Conservation (phyloP, 2,113 vertebrate species). For the Lipophrys pholis region DNA sequence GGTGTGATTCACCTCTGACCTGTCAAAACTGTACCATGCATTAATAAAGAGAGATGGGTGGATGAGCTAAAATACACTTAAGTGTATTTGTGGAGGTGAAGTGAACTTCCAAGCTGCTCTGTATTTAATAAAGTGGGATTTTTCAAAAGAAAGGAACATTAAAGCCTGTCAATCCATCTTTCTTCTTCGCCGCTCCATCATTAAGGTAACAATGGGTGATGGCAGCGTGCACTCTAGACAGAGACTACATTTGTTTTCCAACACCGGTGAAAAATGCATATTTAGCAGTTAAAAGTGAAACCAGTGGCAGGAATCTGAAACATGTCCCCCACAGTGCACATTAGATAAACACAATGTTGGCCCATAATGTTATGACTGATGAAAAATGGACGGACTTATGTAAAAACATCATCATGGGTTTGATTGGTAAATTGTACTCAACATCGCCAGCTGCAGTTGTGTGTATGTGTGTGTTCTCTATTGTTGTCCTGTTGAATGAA, state of each 20-base stretch:
- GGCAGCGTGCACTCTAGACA: no score
- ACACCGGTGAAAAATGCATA: no score
- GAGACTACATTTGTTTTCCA: no score
- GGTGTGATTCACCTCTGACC: not conserved
- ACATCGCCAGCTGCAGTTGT: not conserved
- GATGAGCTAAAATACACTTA: not conserved
- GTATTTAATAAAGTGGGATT: no score
- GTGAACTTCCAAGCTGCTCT: not conserved
- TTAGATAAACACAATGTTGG: not conserved
- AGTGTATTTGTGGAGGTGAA: not conserved
- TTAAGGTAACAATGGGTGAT: no score
- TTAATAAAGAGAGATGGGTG: no score
- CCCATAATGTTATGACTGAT: not conserved
- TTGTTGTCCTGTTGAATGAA: slow-evolving; percentile 21
- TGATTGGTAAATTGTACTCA: slow-evolving; percentile 8
- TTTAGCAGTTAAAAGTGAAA: no score
- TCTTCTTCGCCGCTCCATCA: no score
- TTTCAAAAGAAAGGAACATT: no score
- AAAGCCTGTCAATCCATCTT: no score
- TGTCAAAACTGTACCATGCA: not conserved
- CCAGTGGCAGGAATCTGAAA: no score
- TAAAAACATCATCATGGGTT: not conserved
- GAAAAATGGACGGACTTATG: not conserved
- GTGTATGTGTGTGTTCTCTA: not conserved
- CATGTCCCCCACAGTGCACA: not conserved